Conservation (phyloP, 2,888 invertebrate species). For the Drosophila pegasa region DNA sequence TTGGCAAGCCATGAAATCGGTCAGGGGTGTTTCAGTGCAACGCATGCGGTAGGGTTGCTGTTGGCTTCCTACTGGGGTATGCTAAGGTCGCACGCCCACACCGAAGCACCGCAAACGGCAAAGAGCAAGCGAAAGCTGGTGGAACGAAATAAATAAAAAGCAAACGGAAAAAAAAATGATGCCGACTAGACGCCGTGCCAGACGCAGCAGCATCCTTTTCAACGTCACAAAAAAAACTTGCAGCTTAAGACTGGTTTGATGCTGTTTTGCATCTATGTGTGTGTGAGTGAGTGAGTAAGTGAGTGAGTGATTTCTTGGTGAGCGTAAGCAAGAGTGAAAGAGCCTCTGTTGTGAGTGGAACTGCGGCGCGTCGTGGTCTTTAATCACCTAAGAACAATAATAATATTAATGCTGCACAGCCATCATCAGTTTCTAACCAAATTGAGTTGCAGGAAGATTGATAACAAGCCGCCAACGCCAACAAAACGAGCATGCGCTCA, state of each 20-base stretch:
- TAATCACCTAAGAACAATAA: slow-evolving; percentile 11
- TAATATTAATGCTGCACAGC: slow-evolving; percentile 39
- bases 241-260: slow-evolving; percentile 59
- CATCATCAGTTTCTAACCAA: slow-evolving; percentile 51
- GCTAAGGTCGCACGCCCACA: slow-evolving; percentile 48
- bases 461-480: slow-evolving; percentile 57
- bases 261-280: slow-evolving; percentile 9
- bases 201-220: slow-evolving; percentile 58
- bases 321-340: slow-evolving; percentile 14
- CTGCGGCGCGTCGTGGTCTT: slow-evolving; percentile 9
- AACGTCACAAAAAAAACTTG: slow-evolving; percentile 35
- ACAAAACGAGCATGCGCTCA: slow-evolving; percentile 57
- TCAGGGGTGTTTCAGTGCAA: slow-evolving; percentile 38
- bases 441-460: slow-evolving; percentile 51
- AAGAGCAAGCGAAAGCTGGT: slow-evolving; percentile 42
- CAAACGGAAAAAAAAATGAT: slow-evolving; percentile 18
- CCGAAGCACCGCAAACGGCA: slow-evolving; percentile 35
- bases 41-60: slow-evolving; percentile 39
- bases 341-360: slow-evolving; percentile 11
- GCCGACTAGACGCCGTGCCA: slow-evolving; percentile 61
- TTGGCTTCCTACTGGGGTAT: slow-evolving; percentile 32
- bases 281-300: slow-evolving; percentile 1
- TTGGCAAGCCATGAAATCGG: slow-evolving; percentile 40
- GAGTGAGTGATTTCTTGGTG: not conserved
- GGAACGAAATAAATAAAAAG: slow-evolving; percentile 9